Evolutionary conservation across 2,113 vertebrate genomes (phyloP), one percentile per base, ranked within the genome.

Genomic region (Silurus meridionalis): DNA sequence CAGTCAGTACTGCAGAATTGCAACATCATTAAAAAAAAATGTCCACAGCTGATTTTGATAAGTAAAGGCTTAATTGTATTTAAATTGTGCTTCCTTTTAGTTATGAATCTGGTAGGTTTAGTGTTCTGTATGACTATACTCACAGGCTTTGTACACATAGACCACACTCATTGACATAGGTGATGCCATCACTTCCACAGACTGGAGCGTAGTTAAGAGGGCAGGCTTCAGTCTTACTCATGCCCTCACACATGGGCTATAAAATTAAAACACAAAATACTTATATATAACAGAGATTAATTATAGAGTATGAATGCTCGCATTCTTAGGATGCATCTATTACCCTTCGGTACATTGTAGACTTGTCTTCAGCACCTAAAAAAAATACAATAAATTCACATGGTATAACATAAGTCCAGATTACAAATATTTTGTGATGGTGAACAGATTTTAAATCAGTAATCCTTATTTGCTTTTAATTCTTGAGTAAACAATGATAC

Each of bases 131-230:
- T 28, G 1, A 28, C 25, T n/a, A 23, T 55, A 93, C 92, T 93
- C 72, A 94, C 93, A 92, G 87, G 80, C 89, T 88, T 87, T 93
- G 88, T 88, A 94, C 89, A 89, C 96, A 96, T 66, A 96, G 94
- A 37, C 91, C 71, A 67, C 96, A 96, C 84, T 96, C 95, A 10
- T 95, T 96, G 55, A 92, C 77, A 0, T 96, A 96, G 8, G 95
- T 95, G 63, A 91, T 82, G 10, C 95, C 91, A 0, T 96, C 90
- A 0, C 90, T 95, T 48, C 95, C 96, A 21, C 95, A 96, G 57
- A 96, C 91, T 0, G 95, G 96, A 57, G 92, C 83, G 84, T 93
- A 92, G 84, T 93, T 90, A 63, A 95, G 92, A 3, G 95, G 94
- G 79, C 96, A 96, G 0, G 89, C 92, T 55, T 90, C 88, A 55